Conservation (phyloP, 2,888 invertebrate species). For the Drosophila mulleri region DNA sequence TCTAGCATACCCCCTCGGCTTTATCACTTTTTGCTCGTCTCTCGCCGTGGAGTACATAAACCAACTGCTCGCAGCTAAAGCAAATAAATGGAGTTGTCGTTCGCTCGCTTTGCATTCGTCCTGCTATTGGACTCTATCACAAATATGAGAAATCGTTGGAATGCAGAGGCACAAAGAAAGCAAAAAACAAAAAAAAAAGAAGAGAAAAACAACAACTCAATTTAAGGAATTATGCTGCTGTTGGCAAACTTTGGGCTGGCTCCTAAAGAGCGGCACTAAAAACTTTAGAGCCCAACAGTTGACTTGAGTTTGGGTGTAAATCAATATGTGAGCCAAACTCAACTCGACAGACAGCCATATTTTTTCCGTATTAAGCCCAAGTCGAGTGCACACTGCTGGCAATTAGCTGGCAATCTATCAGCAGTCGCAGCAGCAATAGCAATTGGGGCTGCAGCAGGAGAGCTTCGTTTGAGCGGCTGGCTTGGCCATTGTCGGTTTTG, state of each 20-base stretch:
- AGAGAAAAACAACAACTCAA: slow-evolving; percentile 54
- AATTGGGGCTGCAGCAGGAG: neutral
- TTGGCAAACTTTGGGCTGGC: slow-evolving; percentile 7
- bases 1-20: neutral
- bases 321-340: slow-evolving; percentile 21
- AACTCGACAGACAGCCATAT: slow-evolving; percentile 33
- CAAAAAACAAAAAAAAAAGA: neutral
- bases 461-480: neutral
- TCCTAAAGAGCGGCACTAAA: neutral
- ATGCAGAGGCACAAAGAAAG: slow-evolving; percentile 28
- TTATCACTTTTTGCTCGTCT: slow-evolving; percentile 11
- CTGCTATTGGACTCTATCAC: slow-evolving; percentile 54
- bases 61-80: slow-evolving; percentile 52
- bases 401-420: slow-evolving; percentile 57
- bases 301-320: slow-evolving; percentile 1
- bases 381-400: slow-evolving; percentile 50
- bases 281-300: neutral
- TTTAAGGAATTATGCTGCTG: slow-evolving; percentile 40
- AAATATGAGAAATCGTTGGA: slow-evolving; percentile 57
- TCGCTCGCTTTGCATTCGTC: slow-evolving; percentile 64
- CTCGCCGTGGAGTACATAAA: slow-evolving; percentile 54
- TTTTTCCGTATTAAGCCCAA: slow-evolving; percentile 15
- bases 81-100: slow-evolving; percentile 70
- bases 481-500: slow-evolving; percentile 31
- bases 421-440: neutral